Evolutionary conservation across 2,888 invertebrate genomes (phyloP), one percentile per base, ranked within the genome.

Genomic region (Rhopalosiphum nymphaeae): DNA sequence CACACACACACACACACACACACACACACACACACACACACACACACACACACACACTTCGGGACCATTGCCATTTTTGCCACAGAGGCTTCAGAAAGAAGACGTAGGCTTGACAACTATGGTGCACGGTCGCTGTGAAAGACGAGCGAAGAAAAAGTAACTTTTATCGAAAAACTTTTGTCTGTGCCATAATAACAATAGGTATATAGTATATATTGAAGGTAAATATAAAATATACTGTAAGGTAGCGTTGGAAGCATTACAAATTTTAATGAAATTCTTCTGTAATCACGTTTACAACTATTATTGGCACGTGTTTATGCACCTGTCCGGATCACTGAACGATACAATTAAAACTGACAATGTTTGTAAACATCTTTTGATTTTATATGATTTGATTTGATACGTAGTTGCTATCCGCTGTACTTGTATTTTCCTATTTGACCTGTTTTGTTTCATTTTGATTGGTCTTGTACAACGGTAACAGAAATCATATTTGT

Each of bases 151-250:
- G 67, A 93, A 89, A 10, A 29, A 36, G 46, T 92, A 87, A 93
- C 78, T 94, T 94, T 94, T 94, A 94, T 94, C 94, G 94, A 94
- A 94, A 94, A 94, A 94, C 90, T 94, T 94, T 94, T 26, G n/a
- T 42, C 29, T 29, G 25, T 91, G 21, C n/a, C n/a, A 16, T n/a
- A 67, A 29, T 67, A n/a, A 53, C 21, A 53, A 53, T 16, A 21
- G 53, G 21, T 53, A 53, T 36, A 78, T 36, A 78, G 26, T 78
- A 42, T 36, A 36, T 36, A 78, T 36, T 36, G 21, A 36, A 3
- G 78, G 9, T 78, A 78, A 78, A 78, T 78, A 78, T 36, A 78
- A 78, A 36, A 36, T 78, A 36, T 42, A 78, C 21, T 78, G 21
- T 21, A 9, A 36, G 36, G 36, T 21, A 21, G 21, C 21, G 36